These are phyloP conservation scores for Chaetogeoica ovagalla DNA, from an alignment of 2,888 invertebrate species.

Conservation along the genomic window DNA sequence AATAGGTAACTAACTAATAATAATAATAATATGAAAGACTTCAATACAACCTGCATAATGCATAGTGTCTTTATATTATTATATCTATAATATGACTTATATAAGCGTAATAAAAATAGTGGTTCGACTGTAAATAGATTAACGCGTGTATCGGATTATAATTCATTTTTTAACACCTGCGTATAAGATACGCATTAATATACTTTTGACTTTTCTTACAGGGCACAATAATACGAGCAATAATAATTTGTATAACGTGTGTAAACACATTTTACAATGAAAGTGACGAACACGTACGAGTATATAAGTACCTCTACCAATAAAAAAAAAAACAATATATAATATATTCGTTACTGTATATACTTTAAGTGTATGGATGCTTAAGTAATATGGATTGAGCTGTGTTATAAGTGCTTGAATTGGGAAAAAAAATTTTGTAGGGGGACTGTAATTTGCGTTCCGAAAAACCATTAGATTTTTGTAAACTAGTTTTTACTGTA, in stretches of 20 bases:
- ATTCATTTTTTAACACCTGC: conserved; percentile 4
- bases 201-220: neutral
- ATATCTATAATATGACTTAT: neutral
- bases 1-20: neutral
- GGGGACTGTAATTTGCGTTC: no score
- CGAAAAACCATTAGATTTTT: no score
- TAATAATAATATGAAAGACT: conserved; percentile 5
- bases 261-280: neutral
- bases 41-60: neutral
- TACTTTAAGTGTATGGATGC: no score
- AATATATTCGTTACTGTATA: no score
- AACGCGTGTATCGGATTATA: neutral
- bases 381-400: no score
- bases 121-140: neutral
- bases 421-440: no score
- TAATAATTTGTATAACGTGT: no score
- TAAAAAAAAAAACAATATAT: no score
- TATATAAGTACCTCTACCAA: no score
- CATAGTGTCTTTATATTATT: neutral
- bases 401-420: no score
- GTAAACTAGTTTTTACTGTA: no score
- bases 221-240: neutral
- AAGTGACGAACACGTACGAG: neutral
- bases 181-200: neutral
- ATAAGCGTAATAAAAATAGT: neutral